Base-by-base conservation (phyloP, 2,113 vertebrate genomes). In the Microtus richardsoni region DNA sequence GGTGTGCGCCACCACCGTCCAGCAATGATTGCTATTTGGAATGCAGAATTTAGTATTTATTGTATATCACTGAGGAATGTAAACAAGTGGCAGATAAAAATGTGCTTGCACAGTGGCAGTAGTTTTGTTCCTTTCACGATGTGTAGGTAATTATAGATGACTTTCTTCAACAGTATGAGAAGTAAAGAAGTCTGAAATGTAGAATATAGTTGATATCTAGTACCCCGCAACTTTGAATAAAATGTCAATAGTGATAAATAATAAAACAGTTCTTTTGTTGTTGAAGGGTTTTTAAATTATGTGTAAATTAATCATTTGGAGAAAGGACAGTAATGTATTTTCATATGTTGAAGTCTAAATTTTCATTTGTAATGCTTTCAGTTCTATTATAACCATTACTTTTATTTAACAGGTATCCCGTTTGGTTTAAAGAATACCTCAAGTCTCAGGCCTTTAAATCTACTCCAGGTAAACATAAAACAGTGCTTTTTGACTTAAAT, bases 351-450 rank as follows among this genome's bases (percentile, higher is more conserved):
- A 96, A 91, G 30, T 88, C 33, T 77, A 66, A 80, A 77, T 91
- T 96, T 97, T 93, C 33, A 71, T 96, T 39, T 89, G 10, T 91
- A 88, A 91, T 54, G 78, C 9, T 92, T 95, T 90, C 58, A 78
- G 80, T 97, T 91, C 17, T 74, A 5, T 96, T 96, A 36, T 97
- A 98, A 98, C 87, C 86, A 16, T 94, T 60, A 73, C 92, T 99
- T 99, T 93, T 97, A 96, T 98, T 98, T 98, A 97, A 98, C 98
- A 99, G 99, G 99, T 98, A 98, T 98, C 98, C 99, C 98, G 78
- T 99, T 99, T 98, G 99, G 99, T 97, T 98, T 99, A 98, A 99
- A 99, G 98, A 99, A 98, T 98, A 98, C 99, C 95, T 98, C 99
- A 97, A 99, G 98, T 98, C 98, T 99, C 97, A 99, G 99, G 97